Evolutionary conservation across 2,888 invertebrate species (phyloP), one percentile per base, ranked within the genome.

Genomic region (Trimorus sp.): DNA sequence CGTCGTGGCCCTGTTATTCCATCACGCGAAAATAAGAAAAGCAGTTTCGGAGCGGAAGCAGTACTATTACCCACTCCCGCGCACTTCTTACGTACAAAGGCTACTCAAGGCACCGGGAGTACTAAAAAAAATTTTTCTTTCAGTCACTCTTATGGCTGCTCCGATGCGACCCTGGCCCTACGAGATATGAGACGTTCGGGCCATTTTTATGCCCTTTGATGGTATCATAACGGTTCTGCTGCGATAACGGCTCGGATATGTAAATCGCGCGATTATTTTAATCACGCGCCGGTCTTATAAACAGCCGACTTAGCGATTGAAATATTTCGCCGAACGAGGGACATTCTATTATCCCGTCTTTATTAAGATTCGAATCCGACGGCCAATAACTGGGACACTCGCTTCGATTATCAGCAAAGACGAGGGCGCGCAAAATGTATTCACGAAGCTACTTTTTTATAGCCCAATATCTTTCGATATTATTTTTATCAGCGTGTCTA

Each of bases 1-100:
- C 83, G 77, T 83, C 80, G 77, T 80, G 80, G 79, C 79, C 80
- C 83, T 83, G 83, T 79, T 80, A 83, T 83, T 83, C 83, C 83
- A 83, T 83, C 83, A 79, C 77, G 79, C 77, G 83, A 79, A 83
- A 83, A 83, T 83, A 83, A 83, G 83, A 83, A 83, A 83, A 83
- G 77, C 70, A 69, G 83, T 77, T 77, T 73, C 73, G 48, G 56
- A 79, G 69, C 83, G 79, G 83, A 79, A 83, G 83, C 83, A 77
- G 79, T 83, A 79, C 83, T 83, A 83, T 83, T 83, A 83, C 83
- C 74, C 83, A 79, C 79, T 71, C 79, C 77, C 65, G 42, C 59
- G 48, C 54, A 53, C 58, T 76, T 83, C 77, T 79, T 79, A 79
- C 73, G 66, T 77, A 83, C 79, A 83, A 83, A 83, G 77, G 79